Conservation (phyloP, 1,140 invertebrate species). For the Drosophila suzukii region DNA sequence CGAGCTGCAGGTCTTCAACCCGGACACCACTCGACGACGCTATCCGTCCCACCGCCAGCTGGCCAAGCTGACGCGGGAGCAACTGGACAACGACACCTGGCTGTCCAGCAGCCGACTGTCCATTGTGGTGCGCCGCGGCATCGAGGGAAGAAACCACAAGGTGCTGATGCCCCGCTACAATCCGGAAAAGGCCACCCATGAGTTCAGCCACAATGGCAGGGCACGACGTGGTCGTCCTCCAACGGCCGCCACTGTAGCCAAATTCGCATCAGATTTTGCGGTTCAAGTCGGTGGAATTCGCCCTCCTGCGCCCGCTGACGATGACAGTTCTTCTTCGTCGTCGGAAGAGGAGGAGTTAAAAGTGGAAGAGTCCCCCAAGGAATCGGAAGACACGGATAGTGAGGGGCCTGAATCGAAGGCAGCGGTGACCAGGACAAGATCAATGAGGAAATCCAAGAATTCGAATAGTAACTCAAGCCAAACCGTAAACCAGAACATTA, state of each 20-base stretch:
- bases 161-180: conserved; percentile 21
- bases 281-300: conserved; percentile 7
- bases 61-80: conserved; percentile 1
- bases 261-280: conserved; percentile 17
- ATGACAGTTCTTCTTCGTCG: not conserved
- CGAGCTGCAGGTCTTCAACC: not conserved
- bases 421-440: not conserved
- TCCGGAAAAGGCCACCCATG: conserved; percentile 12
- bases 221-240: conserved; percentile 28
- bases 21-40: not conserved
- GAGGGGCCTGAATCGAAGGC: not conserved
- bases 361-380: not conserved
- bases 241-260: conserved; percentile 2
- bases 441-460: not conserved
- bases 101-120: conserved; percentile 10
- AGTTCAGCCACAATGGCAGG: conserved; percentile 22
- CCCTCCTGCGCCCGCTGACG: too few species aligned
- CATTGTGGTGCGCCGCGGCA: conserved; percentile 12
- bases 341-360: not conserved
- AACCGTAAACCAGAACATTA: too few species aligned
- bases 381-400: not conserved
- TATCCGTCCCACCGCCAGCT: not conserved
- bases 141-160: conserved; percentile 5
- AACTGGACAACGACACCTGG: conserved; percentile 13
- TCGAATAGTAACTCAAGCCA: too few species aligned